Evolutionary conservation across 2,113 vertebrate species (phyloP), one percentile per base, ranked within the genome.

Genomic region (Monopterus albus): DNA sequence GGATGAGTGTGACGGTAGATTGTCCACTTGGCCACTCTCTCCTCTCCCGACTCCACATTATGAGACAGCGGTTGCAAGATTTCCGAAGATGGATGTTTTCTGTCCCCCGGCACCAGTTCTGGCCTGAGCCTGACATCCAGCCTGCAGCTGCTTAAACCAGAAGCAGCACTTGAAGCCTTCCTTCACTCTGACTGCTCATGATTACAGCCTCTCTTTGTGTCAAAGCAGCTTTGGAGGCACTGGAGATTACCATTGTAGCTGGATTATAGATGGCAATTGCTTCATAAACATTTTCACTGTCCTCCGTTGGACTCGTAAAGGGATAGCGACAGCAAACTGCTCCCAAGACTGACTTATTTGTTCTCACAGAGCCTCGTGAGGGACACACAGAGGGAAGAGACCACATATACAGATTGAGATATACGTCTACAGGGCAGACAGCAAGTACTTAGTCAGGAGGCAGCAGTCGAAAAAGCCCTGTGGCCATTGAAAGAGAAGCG

Each of bases 341-440:
- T 82, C 69, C 74, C 55, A 17, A 45, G 79, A 72, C 83, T 77
- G 70, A 81, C 72, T 81, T 83, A 81, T 81, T 72, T 70, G 63
- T 72, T 76, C 68, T 71, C 31, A 14, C 73, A 5, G 47, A 69
- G 61, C 47, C 51, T 52, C 83, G 9, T 2, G 45, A 64, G 65
- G 80, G 68, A 64, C 9, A 2, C 71, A 43, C 47, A 28, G 63
- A 63, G 45, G 28, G 71, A 45, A 51, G 64, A 72, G 67, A 71
- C 70, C 76, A 73, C 64, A 56, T 51, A 28, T 80, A 46, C 67
- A 81, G 75, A 88, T 72, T 79, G 71, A 87, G 76, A 90, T 62
- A 53, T 81, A 75, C 78, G 72, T 82, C 75, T 62, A 45, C 42
- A 53, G 76, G 76, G 73, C 55, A 72, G 75, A 82, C 60, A 58